A percentile compares a stretch with the other conserved stretches of the same genome.
phyloP scores from a whole-genome alignment of 64 coral and sea anemone species.

The Pocillopora damicornis region DNA sequence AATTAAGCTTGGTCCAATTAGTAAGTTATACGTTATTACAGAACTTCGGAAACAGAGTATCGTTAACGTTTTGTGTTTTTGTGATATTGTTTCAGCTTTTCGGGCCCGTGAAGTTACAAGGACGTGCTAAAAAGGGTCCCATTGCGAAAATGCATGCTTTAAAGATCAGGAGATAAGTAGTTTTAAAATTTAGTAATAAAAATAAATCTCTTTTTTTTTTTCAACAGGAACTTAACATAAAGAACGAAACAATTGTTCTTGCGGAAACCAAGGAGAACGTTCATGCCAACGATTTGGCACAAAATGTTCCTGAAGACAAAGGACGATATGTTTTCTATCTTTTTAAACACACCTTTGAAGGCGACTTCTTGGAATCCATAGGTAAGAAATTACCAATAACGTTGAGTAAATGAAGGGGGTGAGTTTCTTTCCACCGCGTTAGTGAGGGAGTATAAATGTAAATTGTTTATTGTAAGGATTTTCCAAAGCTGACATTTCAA shows the following conservation, averaged over 20 bases:
- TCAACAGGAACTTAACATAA: slow-evolving; percentile 66
- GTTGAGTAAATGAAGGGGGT: no score
- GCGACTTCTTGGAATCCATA: slow-evolving; percentile 81
- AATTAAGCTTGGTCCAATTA: slow-evolving; percentile 84
- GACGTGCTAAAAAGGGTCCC: no score
- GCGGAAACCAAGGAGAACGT: slow-evolving; percentile 32
- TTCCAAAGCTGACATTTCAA: no score
- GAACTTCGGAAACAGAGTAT: no score
- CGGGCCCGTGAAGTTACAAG: no score
- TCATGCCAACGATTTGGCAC: slow-evolving; percentile 41
- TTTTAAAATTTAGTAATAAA: background rate
- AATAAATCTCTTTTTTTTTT: background rate
- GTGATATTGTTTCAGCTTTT: no score
- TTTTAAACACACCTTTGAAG: slow-evolving; percentile 93
- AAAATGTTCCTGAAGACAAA: slow-evolving; percentile 52
- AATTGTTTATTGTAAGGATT: no score
- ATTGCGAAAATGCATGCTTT: no score
- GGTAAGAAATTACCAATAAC: slow-evolving; percentile 34
- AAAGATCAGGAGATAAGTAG: no score
- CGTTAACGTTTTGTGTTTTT: no score
- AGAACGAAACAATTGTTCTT: slow-evolving; percentile 75
- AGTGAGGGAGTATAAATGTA: no score
- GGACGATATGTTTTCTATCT: slow-evolving; percentile 85
- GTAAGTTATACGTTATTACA: slow-evolving; percentile 41
- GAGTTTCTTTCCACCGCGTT: no score